phyloP scores from a whole-genome alignment of 1,140 invertebrate genomes.

The Microvelia longipes region DNA sequence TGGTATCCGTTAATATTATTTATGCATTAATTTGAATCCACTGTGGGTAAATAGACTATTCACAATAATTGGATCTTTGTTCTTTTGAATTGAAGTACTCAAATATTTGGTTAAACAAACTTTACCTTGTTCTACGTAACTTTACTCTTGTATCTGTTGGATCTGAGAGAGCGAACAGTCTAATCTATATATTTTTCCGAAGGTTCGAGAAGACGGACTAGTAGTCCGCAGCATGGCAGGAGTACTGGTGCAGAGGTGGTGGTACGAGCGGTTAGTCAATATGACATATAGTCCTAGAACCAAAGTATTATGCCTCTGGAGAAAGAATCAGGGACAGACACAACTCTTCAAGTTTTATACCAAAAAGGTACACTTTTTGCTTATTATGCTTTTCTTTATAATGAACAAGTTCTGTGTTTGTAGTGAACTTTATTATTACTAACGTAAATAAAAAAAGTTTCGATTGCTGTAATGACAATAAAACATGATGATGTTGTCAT shows the following conservation, averaged over 20 bases:
- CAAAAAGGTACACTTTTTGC: constrained; percentile 70
- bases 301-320: constrained; percentile 91
- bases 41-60: background rate
- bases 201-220: constrained; percentile 13
- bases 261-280: constrained; percentile 96
- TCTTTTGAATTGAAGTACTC: background rate
- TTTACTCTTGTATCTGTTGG: too few species aligned
- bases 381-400: background rate
- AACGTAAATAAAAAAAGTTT: too few species aligned
- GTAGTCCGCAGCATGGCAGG: constrained; percentile 64
- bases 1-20: background rate
- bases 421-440: too few species aligned
- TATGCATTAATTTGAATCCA: background rate
- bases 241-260: constrained; percentile 94
- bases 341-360: constrained; percentile 98
- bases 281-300: constrained; percentile 99
- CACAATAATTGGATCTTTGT: background rate
- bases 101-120: too few species aligned
- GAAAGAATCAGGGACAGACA: constrained; percentile 72
- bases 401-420: background rate
- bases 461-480: too few species aligned
- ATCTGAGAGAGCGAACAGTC: too few species aligned
- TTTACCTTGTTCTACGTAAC: too few species aligned
- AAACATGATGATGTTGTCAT: too few species aligned
- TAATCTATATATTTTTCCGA: too few species aligned